Base-by-base conservation (phyloP, 2,888 invertebrate species). In the Theodoxus fluviatilis region DNA sequence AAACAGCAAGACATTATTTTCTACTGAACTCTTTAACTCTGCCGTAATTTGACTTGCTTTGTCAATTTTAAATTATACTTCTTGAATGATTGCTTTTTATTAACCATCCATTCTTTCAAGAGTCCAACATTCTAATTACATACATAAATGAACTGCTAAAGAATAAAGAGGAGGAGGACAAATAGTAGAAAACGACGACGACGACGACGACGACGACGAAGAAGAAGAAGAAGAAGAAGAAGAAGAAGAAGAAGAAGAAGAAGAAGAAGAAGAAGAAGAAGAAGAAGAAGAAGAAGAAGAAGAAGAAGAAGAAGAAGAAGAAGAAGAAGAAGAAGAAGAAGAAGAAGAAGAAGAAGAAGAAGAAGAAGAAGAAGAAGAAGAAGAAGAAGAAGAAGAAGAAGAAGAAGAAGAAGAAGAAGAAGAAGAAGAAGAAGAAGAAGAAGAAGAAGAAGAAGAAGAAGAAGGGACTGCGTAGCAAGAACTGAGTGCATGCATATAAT, bases 361-460 rank as follows among this genome's bases (percentile, higher is more conserved):
- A 25, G 33, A 18, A 25, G 4, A 28, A 25, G 33, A 18, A 25
- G 18, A 28, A 57, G 31, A 4, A 28, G 28, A 28, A 57, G 57
- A 25, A 28, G 25, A 25, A 57, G 25, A 25, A 57, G 28, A 57
- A 33, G 18, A 22, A 33, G 12, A 25, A 28, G 57, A 25, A 18
- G 18, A 28, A 28, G 31, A 28, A 28, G 4, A 18, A 22, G 31
- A 28, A 28, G 18, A 18, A 57, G 31, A 25, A 28, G 28, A 28
- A 28, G 57, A 57, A 57, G 28, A 25, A 25, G 25, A 25, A 6
- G 25, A 25, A 57, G 28, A 25, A 28, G 57, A 57, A 28, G 28
- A 28, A 22, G 57, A 57, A 28, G 57, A 57, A 25, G 25, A 25
- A 57, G 57, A 28, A 57, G 57, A 57, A 28, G 57, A 57, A 28